These are phyloP conservation scores for Mormyrops boulengeri DNA, from an alignment of 2,797 vertebrate genomes.

Conservation along the genomic window DNA sequence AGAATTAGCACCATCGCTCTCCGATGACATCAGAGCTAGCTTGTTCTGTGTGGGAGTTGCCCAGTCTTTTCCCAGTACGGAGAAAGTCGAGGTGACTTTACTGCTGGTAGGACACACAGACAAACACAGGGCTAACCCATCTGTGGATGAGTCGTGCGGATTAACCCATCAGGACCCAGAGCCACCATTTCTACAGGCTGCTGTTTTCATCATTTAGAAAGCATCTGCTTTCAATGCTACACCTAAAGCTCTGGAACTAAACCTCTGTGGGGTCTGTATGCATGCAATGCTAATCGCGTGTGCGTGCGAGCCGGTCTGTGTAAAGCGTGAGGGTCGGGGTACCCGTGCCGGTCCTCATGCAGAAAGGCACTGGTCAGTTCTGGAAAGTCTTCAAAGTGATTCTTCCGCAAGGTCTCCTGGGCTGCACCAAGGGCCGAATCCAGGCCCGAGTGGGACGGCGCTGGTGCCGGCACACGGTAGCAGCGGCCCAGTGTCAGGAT, in stretches of 20 bases:
- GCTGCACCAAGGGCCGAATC: conserved; percentile 60
- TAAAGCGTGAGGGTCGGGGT: conserved; percentile 32
- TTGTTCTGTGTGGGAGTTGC: not conserved
- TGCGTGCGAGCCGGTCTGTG: not conserved
- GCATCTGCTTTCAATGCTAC: conserved; percentile 69
- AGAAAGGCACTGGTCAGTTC: conserved; percentile 57
- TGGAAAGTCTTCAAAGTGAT: conserved; percentile 67
- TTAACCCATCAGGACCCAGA: conserved; percentile 30
- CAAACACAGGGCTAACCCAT: conserved; percentile 38
- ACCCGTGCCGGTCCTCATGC: conserved; percentile 71
- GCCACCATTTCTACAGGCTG: conserved; percentile 34
- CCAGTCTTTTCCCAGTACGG: not conserved
- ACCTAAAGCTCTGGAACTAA: conserved; percentile 60
- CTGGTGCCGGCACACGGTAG: conserved; percentile 50
- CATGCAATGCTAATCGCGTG: not conserved
- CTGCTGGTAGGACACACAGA: conserved; percentile 27
- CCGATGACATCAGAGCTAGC: not conserved
- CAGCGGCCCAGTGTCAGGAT: conserved; percentile 68
- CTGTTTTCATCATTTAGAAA: conserved; percentile 39
- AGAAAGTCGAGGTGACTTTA: not conserved
- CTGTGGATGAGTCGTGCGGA: conserved; percentile 31
- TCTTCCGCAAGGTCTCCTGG: conserved; percentile 74
- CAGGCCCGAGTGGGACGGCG: conserved; percentile 48
- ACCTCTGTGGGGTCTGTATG: conserved; percentile 35
- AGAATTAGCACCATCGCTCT: not conserved